Evolutionary conservation across 2,888 invertebrate genomes (phyloP), one percentile per base, ranked within the genome.

Genomic region (Acleris literana): DNA sequence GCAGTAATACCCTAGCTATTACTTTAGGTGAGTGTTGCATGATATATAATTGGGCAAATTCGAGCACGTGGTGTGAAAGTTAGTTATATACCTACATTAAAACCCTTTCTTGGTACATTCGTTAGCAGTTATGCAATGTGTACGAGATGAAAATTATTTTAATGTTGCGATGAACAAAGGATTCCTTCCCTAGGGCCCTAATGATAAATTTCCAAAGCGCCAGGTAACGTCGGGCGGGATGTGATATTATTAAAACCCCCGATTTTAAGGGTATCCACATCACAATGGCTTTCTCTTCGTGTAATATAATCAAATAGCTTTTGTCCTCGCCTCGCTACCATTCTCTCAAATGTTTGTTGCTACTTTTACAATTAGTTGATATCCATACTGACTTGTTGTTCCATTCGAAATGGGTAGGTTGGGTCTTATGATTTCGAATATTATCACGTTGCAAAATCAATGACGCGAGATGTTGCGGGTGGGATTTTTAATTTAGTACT

Each of bases 201-300:
- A 64, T 54, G 48, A 64, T 59, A 64, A 59, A 64, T 64, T 49
- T 54, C 64, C 25, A 64, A 43, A 59, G 48, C 52, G 48, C 25
- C 64, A 54, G 64, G 64, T 64, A 64, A 58, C 39, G 59, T 53
- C 54, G 54, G 39, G 54, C 43, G 59, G 59, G 59, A 64, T 54
- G 64, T 22, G 54, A 54, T 59, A 64, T 59, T 64, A 59, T 54
- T 54, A 64, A 59, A 64, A 54, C 59, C 64, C 54, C 44, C 54
- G 20, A 64, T 64, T 64, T 59, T 59, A 59, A 49, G 59, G 64
- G 54, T 64, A 59, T 64, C 17, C 52, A 25, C 54, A 49, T 59
- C 46, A 64, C 64, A 64, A 64, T 64, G 59, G 59, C 48, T 64
- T 59, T 64, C 64, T 59, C 59, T 43, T 54, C 59, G 53, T 64